Evolutionary conservation across 2,888 invertebrate species (phyloP).

Genomic region (Xestia sexstrigata): DNA sequence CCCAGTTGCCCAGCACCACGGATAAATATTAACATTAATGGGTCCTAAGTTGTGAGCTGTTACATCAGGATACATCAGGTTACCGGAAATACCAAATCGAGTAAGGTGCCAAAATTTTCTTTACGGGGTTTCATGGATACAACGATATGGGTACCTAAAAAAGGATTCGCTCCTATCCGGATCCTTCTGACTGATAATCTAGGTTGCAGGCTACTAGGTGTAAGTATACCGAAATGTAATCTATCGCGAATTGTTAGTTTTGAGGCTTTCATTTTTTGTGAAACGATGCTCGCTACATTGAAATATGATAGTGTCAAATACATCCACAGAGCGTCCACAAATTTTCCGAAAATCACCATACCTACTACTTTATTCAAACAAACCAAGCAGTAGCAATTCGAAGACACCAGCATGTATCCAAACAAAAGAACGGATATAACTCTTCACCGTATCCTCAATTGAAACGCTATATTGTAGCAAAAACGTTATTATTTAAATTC

Average conservation of each 20-base stretch:
- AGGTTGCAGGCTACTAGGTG: not conserved
- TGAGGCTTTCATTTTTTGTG: not conserved
- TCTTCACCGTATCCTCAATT: conserved; percentile 56
- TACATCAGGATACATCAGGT: not conserved
- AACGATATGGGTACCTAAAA: not conserved
- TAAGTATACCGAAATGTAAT: not conserved
- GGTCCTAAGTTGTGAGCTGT: no score
- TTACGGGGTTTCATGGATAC: not conserved
- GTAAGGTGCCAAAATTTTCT: not conserved
- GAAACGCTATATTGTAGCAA: conserved; percentile 46
- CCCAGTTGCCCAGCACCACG: no score
- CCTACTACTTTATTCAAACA: not conserved
- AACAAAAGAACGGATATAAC: conserved; percentile 2
- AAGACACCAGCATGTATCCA: not conserved
- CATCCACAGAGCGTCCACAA: not conserved
- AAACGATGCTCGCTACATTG: not conserved
- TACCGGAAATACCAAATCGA: not conserved
- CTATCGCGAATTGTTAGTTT: not conserved
- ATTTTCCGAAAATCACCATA: not conserved
- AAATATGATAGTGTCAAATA: not conserved
- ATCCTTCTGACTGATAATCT: not conserved
- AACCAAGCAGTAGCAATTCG: not conserved
- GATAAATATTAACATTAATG: no score
- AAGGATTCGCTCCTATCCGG: not conserved
- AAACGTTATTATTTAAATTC: conserved; percentile 54